phyloP scores from a whole-genome alignment of 2,888 invertebrate genomes.

The Trisateles emortualis region DNA sequence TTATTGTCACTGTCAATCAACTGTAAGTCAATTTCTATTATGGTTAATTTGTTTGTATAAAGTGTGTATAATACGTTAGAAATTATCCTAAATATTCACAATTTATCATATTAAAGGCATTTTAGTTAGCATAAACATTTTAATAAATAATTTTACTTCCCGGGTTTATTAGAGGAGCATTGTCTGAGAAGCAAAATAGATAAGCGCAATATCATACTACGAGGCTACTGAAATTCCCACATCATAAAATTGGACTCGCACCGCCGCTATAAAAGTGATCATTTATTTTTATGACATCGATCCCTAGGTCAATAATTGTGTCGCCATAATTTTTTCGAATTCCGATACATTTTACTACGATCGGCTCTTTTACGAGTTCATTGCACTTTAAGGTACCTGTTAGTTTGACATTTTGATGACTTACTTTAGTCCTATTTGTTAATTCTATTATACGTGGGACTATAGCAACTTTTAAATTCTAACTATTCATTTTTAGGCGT shows the following conservation, averaged over 20 bases:
- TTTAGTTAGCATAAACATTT: not conserved
- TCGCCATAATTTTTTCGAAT: constrained; percentile 65
- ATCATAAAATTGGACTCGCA: constrained; percentile 74
- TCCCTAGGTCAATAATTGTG: constrained; percentile 76
- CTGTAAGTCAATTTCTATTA: too few species aligned
- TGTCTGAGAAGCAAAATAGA: constrained; percentile 50
- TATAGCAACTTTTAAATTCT: not conserved
- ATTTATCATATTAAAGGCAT: not conserved
- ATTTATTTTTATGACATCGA: constrained; percentile 79
- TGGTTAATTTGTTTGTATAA: too few species aligned
- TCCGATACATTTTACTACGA: constrained; percentile 52
- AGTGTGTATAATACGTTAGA: too few species aligned
- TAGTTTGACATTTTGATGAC: constrained; percentile 32
- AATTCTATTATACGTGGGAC: not conserved
- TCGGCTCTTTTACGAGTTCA: constrained; percentile 41
- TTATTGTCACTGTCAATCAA: too few species aligned
- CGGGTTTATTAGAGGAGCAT: constrained; percentile 26
- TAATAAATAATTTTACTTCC: not conserved
- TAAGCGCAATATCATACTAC: constrained; percentile 68
- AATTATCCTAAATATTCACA: not conserved
- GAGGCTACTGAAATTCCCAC: constrained; percentile 74
- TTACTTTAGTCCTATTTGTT: constrained; percentile 18
- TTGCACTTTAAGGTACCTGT: constrained; percentile 26
- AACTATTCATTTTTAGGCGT: too few species aligned
- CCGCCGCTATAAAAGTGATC: constrained; percentile 71